These are phyloP conservation scores for Papilio machaon DNA, from an alignment of 1,140 invertebrate species.

Conservation along the genomic window DNA sequence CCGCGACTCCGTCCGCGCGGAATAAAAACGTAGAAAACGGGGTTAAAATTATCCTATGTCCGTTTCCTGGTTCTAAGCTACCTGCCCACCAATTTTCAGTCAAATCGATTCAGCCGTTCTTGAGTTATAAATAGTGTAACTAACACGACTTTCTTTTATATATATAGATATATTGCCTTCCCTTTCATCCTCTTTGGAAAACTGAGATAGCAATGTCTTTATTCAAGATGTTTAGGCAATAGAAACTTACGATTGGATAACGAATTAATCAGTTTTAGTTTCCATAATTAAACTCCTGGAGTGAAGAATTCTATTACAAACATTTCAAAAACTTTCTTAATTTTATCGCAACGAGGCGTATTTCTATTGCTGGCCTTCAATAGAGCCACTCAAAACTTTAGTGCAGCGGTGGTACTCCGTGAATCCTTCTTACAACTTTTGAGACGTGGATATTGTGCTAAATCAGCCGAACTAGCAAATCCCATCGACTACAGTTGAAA, in stretches of 20 bases:
- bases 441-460: not conserved
- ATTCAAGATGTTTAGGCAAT: not conserved
- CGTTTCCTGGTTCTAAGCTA: no score
- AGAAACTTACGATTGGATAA: no score
- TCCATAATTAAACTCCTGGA: no score
- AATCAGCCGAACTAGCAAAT: not conserved
- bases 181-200: not conserved
- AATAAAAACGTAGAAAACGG: no score
- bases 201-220: not conserved
- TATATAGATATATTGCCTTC: not conserved
- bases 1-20: no score
- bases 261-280: no score
- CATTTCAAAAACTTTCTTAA: not conserved
- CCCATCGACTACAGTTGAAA: not conserved
- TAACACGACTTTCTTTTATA: no score
- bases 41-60: no score
- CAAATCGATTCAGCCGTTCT: no score
- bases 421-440: not conserved
- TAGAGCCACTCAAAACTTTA: constrained; percentile 2
- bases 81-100: no score
- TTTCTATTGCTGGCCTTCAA: not conserved
- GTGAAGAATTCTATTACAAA: no score
- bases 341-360: not conserved
- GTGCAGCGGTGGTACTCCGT: not conserved
- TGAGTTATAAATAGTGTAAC: no score